phyloP scores from a whole-genome alignment of 1,140 invertebrate species.

The Drusus annulatus region DNA sequence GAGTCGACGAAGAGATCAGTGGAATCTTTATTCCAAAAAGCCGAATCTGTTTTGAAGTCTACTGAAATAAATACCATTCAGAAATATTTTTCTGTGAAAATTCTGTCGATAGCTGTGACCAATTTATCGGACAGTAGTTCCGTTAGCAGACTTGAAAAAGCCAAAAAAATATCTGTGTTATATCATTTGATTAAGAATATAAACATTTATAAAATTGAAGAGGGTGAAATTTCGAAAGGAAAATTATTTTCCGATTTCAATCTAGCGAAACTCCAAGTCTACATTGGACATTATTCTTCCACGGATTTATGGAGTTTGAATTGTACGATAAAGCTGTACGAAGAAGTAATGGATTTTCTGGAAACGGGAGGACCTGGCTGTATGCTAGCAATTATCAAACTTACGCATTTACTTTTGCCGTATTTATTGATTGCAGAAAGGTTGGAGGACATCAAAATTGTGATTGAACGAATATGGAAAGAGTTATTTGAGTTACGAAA shows the following conservation, averaged over 20 bases:
- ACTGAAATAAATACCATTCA: slow-evolving; percentile 28
- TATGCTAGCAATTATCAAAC: slow-evolving; percentile 45
- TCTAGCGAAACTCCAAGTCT: slow-evolving; percentile 44
- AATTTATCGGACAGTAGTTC: slow-evolving; percentile 37
- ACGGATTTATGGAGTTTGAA: slow-evolving; percentile 19
- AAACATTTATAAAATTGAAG: slow-evolving; percentile 4
- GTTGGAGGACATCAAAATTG: not conserved
- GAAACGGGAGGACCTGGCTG: slow-evolving; percentile 52
- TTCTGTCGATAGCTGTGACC: slow-evolving; percentile 38
- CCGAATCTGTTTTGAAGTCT: slow-evolving; percentile 16
- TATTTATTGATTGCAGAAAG: slow-evolving; percentile 30
- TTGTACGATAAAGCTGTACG: slow-evolving; percentile 1
- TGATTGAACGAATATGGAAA: slow-evolving; percentile 49
- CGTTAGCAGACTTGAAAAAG: slow-evolving; percentile 6
- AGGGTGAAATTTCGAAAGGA: slow-evolving; percentile 37
- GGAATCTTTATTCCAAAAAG: slow-evolving; percentile 31
- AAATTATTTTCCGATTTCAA: slow-evolving; percentile 48
- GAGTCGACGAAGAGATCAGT: not conserved
- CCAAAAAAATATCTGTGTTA: not conserved
- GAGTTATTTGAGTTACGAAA: slow-evolving; percentile 52
- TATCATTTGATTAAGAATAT: slow-evolving; percentile 6
- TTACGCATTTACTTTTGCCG: slow-evolving; percentile 33
- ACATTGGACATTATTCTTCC: slow-evolving; percentile 44
- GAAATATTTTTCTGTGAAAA: slow-evolving; percentile 52
- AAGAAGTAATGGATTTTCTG: slow-evolving; percentile 44